These are phyloP conservation scores for Eumacrocentrus americanus DNA, from an alignment of 2,888 invertebrate species.

Conservation along the genomic window DNA sequence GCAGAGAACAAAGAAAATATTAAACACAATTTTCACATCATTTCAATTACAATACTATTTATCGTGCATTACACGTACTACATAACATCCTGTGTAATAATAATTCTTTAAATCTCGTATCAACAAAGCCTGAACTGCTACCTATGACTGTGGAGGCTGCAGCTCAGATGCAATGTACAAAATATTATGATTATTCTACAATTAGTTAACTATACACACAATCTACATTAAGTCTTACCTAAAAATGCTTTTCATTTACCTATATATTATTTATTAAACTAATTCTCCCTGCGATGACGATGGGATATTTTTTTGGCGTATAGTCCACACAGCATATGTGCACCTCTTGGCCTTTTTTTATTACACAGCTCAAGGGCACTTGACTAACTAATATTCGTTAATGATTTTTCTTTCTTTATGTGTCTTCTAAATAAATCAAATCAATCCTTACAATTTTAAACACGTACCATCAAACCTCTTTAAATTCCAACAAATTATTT, in stretches of 20 bases:
- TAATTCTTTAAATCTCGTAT: too few relatives aligned
- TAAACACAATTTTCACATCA: conserved; percentile 5
- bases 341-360: conserved; percentile 19
- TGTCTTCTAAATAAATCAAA: too few relatives aligned
- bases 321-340: conserved; percentile 56
- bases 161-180: conserved; percentile 58
- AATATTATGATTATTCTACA: conserved; percentile 44
- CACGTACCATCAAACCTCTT: too few relatives aligned
- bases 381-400: conserved; percentile 10
- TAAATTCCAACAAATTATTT: too few relatives aligned
- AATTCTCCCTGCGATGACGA: conserved; percentile 20
- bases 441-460: too few relatives aligned
- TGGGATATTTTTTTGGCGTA: conserved; percentile 42
- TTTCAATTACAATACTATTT: background rate
- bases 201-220: conserved; percentile 27
- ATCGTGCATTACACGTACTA: conserved; percentile 14
- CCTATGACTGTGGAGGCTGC: conserved; percentile 52
- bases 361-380: background rate
- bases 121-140: conserved; percentile 55
- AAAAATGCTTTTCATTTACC: too few relatives aligned
- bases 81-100: conserved; percentile 17
- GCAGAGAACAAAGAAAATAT: background rate
- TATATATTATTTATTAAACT: conserved; percentile 21
- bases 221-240: conserved; percentile 38
- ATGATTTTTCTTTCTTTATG: too few relatives aligned